Conservation (phyloP, 35 echinoderm and acorn worm genomes). For the Heliocidaris tuberculata region DNA sequence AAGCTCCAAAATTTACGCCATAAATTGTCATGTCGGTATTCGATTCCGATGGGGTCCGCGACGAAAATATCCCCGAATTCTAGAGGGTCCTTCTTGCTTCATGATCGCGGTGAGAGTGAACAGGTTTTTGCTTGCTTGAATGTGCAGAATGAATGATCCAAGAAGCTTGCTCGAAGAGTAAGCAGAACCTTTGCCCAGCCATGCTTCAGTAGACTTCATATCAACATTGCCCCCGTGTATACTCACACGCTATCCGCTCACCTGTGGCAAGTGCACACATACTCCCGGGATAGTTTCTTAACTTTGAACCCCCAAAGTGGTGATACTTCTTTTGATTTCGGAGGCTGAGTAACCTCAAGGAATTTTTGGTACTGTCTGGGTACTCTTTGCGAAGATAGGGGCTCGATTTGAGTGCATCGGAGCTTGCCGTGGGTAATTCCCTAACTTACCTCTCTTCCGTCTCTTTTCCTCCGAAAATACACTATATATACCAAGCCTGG, state of each 20-base stretch:
- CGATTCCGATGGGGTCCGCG: background rate
- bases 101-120: background rate
- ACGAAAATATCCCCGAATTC: background rate
- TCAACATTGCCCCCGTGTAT: slow-evolving; percentile 18
- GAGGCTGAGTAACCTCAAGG: slow-evolving; percentile 25
- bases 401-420: background rate
- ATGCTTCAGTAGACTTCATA: slow-evolving; percentile 18
- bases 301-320: background rate
- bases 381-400: background rate
- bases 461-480: background rate
- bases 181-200: slow-evolving; percentile 21
- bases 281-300: background rate
- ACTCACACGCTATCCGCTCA: slow-evolving; percentile 19
- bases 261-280: background rate
- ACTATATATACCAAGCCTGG: too few species aligned
- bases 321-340: background rate
- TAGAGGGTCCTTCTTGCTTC: background rate
- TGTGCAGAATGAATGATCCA: background rate
- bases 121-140: background rate
- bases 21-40: background rate
- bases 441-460: background rate
- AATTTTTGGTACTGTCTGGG: background rate
- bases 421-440: background rate
- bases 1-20: background rate
- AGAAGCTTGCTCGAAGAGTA: background rate